Percentiles rank a stretch among this genome's conserved stretches.
phyloP scores from a whole-genome alignment of 1,140 invertebrate genomes.

The Macrosteles quadrilineatus region DNA sequence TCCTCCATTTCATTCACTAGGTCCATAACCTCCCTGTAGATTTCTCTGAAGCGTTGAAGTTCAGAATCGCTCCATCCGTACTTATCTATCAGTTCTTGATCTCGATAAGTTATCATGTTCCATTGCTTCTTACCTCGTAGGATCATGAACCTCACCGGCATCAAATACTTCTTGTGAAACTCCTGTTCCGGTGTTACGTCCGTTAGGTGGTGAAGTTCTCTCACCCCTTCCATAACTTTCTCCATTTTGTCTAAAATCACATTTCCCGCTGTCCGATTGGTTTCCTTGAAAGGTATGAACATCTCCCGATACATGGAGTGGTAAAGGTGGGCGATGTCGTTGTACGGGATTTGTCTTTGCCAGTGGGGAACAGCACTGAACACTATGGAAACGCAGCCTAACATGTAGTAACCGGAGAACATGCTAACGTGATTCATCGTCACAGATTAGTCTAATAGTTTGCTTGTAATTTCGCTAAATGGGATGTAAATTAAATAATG shows the following conservation, averaged over 20 bases:
- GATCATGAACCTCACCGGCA: background rate
- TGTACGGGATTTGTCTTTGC: background rate
- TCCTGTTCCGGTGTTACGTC: background rate
- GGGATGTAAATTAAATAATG: no score
- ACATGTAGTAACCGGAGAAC: no score
- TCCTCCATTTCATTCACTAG: constrained; percentile 1
- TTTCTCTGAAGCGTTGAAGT: background rate
- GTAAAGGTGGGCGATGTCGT: background rate
- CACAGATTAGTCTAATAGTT: no score
- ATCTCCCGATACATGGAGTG: constrained; percentile 8
- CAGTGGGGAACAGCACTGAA: background rate
- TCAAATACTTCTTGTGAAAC: constrained; percentile 4
- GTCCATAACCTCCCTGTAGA: background rate
- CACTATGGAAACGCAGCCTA: no score
- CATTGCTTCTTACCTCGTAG: background rate
- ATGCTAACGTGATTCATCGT: no score
- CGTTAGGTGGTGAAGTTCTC: background rate
- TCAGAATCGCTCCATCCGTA: background rate
- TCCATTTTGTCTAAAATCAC: background rate
- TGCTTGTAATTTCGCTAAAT: no score
- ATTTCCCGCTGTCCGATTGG: background rate
- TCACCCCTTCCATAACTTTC: background rate
- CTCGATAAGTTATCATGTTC: background rate
- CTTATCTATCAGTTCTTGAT: background rate
- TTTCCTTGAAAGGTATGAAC: background rate